Conservation (phyloP, 1,140 invertebrate species). For the Oncopeltus fasciatus region DNA sequence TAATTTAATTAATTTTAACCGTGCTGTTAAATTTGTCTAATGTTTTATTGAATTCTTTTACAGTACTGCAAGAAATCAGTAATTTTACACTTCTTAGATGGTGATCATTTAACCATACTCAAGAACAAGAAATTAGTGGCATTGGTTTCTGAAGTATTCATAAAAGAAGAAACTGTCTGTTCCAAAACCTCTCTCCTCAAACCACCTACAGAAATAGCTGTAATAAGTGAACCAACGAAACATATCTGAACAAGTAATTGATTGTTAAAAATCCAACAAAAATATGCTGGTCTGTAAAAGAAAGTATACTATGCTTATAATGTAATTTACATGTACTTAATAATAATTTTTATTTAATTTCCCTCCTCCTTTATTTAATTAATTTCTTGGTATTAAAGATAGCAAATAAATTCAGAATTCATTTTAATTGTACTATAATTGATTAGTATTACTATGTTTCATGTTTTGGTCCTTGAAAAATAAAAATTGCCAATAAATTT, state of each 20-base stretch:
- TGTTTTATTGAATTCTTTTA: background rate
- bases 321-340: too few relatives aligned
- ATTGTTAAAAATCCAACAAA: too few relatives aligned
- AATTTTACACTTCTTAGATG: slow-evolving; percentile 1
- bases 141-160: background rate
- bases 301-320: too few relatives aligned
- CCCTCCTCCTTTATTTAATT: too few relatives aligned
- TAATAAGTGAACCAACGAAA: background rate
- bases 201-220: background rate
- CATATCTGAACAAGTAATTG: background rate
- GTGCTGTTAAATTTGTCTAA: background rate
- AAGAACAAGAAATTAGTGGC: background rate
- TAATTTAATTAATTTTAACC: background rate
- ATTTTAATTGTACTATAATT: too few relatives aligned
- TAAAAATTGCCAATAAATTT: too few relatives aligned
- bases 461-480: too few relatives aligned
- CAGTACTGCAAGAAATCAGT: background rate
- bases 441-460: too few relatives aligned
- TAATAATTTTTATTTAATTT: too few relatives aligned
- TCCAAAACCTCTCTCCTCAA: background rate
- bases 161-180: background rate
- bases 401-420: too few relatives aligned
- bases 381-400: too few relatives aligned
- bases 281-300: too few relatives aligned
- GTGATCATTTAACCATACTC: slow-evolving; percentile 5